Evolutionary conservation across 2,797 vertebrate species (phyloP).

Genomic region (Astyanax mexicanus): DNA sequence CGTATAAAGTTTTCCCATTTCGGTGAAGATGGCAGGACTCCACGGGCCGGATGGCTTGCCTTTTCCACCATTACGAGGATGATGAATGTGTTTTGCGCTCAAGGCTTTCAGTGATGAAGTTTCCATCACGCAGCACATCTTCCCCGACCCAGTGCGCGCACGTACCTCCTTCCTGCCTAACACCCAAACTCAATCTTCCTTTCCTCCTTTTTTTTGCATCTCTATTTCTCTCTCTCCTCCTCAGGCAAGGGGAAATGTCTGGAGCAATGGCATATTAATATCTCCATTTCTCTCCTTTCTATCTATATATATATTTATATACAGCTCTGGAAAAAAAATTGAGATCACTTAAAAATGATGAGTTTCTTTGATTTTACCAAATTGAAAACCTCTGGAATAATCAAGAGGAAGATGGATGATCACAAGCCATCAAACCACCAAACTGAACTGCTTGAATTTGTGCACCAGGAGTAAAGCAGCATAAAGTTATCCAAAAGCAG

Average conservation of each 20-base stretch:
- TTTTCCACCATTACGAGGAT: slow-evolving; percentile 50
- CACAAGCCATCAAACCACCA: too few species aligned
- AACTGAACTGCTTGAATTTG: too few species aligned
- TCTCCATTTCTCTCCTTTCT: too few species aligned
- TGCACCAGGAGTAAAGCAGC: too few species aligned
- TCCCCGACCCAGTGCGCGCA: slow-evolving; percentile 30
- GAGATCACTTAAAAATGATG: too few species aligned
- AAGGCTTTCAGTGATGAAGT: slow-evolving; percentile 48
- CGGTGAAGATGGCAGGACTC: slow-evolving; percentile 45
- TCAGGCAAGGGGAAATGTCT: neutral
- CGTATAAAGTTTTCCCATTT: slow-evolving; percentile 52
- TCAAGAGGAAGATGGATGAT: too few species aligned
- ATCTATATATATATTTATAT: too few species aligned
- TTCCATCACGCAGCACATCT: slow-evolving; percentile 55
- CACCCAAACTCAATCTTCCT: slow-evolving; percentile 22
- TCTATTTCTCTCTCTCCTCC: slow-evolving; percentile 8
- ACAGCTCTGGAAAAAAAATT: too few species aligned
- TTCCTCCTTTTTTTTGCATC: neutral
- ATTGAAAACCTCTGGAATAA: too few species aligned
- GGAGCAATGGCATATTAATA: slow-evolving; percentile 18
- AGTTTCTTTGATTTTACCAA: too few species aligned
- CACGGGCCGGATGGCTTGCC: slow-evolving; percentile 36
- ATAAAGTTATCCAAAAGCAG: too few species aligned
- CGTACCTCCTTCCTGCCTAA: slow-evolving; percentile 22
- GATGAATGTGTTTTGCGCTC: slow-evolving; percentile 66